phyloP scores from a whole-genome alignment of 2,888 invertebrate genomes.

The Oasisia sp. region DNA sequence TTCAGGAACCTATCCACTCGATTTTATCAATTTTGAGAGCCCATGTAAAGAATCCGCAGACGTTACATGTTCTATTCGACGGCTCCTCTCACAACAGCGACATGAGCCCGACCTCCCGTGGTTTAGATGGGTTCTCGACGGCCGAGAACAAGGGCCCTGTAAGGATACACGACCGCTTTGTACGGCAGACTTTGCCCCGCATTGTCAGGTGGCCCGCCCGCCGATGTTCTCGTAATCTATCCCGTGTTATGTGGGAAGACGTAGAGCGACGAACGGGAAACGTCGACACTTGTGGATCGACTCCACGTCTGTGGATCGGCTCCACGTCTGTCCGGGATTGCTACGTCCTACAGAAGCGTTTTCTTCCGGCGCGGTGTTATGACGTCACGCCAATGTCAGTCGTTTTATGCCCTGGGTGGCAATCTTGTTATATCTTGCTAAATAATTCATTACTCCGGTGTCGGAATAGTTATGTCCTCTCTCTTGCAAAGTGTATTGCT shows the following conservation, averaged over 20 bases:
- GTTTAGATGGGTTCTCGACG: background rate
- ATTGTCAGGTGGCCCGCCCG: background rate
- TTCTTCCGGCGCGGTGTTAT: no score
- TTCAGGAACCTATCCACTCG: background rate
- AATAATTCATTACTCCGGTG: no score
- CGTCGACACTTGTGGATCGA: background rate
- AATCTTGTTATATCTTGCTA: no score
- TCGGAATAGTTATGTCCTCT: no score
- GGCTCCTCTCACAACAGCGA: background rate
- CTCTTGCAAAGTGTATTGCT: no score
- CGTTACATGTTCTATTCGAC: background rate
- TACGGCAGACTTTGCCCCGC: background rate
- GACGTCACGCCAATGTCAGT: no score
- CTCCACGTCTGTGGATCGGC: background rate
- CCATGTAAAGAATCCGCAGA: background rate
- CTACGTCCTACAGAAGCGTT: no score
- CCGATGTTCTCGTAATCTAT: background rate
- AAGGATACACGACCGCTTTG: background rate
- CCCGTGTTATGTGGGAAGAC: background rate
- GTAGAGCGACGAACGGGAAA: background rate
- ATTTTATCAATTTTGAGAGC: background rate
- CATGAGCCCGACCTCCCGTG: background rate
- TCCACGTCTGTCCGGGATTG: no score
- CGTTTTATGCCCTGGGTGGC: no score
- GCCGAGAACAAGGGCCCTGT: background rate